Evolutionary conservation across 2,113 vertebrate species (phyloP), one percentile per base, ranked within the genome.

Genomic region (Uropsilus gracilis): DNA sequence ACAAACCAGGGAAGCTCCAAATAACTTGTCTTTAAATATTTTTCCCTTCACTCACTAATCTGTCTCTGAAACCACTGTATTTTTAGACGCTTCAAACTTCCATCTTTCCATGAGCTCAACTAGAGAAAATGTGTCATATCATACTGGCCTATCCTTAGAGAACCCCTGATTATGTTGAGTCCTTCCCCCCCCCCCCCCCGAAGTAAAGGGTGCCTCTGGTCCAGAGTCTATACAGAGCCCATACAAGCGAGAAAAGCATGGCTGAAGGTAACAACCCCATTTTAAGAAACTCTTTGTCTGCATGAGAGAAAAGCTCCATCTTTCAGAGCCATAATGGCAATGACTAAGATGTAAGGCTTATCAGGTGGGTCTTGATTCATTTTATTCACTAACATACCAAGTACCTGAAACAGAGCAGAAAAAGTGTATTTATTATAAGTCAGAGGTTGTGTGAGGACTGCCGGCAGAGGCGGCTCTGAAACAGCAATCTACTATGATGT

Each of bases 1-100:
- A 90, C 83, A 75, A 94, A 66, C 48, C 83, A 89, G 85, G 32
- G 69, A 77, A 86, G 72, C 89, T 90, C 93, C 96, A 96, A 95
- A 96, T 95, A 92, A 93, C 91, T 89, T 61, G 48, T 80, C 95
- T 96, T 92, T 90, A 95, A 95, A 96, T 95, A 95, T 94, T 96
- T 95, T 81, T 96, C 48, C 61, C 80, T 94, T 95, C 86, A 97
- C 89, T 86, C 89, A 94, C 91, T 93, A 85, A 89, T 61, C 80
- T 92, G 86, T 95, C 86, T 96, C 93, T 95, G 86, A 94, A 97
- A 89, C 80, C 83, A 94, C 55, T 82, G 7, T 90, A 93, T 96
- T 97, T 95, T 96, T 87, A 91, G 89, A 53, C 26, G 37, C 75
- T 96, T 95, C 86, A 91, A 96, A 89, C 75, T 75, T 95, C 86